Conservation (phyloP, 2,113 vertebrate species). For the Catharus minimus region DNA sequence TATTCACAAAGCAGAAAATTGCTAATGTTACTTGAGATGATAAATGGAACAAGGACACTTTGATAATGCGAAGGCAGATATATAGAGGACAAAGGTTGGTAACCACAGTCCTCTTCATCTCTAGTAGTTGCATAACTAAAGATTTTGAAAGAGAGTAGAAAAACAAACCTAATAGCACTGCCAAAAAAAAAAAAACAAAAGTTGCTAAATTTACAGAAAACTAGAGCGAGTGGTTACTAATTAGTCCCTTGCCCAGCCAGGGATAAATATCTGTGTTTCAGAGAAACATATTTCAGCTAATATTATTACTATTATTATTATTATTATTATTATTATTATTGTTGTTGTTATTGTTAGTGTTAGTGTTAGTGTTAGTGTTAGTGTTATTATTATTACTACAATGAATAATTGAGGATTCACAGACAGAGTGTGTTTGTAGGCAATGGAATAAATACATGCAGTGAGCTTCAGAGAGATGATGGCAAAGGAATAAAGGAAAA, state of each 20-base stretch:
- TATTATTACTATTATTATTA: not conserved
- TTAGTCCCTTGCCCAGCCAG: not conserved
- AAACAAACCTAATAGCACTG: not conserved
- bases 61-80: not conserved
- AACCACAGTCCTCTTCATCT: not conserved
- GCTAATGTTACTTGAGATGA: not conserved
- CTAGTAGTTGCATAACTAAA: slow-evolving; percentile 20
- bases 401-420: not conserved
- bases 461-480: not conserved
- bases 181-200: not conserved
- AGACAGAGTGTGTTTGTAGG: not conserved
- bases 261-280: not conserved
- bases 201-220: not conserved
- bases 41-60: not conserved
- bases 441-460: not conserved
- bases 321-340: not conserved
- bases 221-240: not conserved
- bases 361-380: not conserved
- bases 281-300: not conserved
- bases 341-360: not conserved
- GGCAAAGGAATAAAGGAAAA: not conserved
- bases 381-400: not conserved
- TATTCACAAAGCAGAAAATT: not conserved
- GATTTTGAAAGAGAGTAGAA: slow-evolving; percentile 29
- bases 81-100: slow-evolving; percentile 15